Evolutionary conservation across 2,888 invertebrate genomes (phyloP).

Genomic region (Endotricha flammealis): DNA sequence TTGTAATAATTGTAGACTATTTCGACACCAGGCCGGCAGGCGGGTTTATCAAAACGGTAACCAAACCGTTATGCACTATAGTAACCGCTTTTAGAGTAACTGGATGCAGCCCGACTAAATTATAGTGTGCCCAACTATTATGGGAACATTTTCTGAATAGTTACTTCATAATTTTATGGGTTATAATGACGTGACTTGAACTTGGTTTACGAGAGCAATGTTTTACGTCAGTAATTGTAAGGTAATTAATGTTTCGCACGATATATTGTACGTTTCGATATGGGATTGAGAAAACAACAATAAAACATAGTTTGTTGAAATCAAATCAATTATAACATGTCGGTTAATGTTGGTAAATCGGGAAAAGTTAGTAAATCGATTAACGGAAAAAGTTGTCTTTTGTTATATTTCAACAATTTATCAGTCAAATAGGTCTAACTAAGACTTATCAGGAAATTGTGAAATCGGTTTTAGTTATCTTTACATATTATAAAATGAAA

Average conservation of each 20-base stretch:
- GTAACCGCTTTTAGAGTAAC: slow-evolving; percentile 2
- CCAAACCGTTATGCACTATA: slow-evolving; percentile 21
- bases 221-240: background rate
- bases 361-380: too few species aligned
- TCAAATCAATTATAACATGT: slow-evolving; percentile 1
- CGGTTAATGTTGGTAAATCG: background rate
- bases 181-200: slow-evolving; percentile 6
- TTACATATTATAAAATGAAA: too few species aligned
- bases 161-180: background rate
- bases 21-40: slow-evolving; percentile 41
- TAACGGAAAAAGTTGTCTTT: too few species aligned
- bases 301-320: slow-evolving; percentile 7
- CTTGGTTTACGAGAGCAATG: slow-evolving; percentile 2
- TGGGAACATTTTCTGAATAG: background rate
- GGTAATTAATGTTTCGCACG: slow-evolving; percentile 9
- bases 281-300: slow-evolving; percentile 5
- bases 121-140: background rate
- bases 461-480: too few species aligned
- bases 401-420: too few species aligned
- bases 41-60: slow-evolving; percentile 41
- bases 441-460: too few species aligned
- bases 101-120: background rate
- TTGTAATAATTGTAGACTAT: slow-evolving; percentile 47
- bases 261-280: slow-evolving; percentile 8
- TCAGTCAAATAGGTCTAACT: too few species aligned